phyloP scores from a whole-genome alignment of 2,888 invertebrate genomes.

The Bugula neritina region DNA sequence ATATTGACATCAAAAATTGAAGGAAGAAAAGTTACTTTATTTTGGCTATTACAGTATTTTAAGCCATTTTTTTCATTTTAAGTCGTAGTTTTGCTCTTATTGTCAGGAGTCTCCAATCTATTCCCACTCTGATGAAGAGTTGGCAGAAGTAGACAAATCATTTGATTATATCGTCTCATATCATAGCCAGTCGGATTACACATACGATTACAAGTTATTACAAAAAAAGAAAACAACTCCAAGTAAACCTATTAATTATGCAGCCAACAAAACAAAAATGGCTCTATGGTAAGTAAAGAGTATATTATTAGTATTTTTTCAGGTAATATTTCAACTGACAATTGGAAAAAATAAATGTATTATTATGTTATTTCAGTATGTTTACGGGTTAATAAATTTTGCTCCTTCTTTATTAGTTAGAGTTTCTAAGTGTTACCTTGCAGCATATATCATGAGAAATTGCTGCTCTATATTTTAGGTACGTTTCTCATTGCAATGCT shows the following conservation, averaged over 20 bases:
- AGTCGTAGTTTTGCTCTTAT: no score
- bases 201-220: slow-evolving; percentile 7
- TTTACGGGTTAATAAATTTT: no score
- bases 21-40: no score
- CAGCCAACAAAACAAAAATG: slow-evolving; percentile 12
- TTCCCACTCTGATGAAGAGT: slow-evolving; percentile 22
- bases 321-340: background rate
- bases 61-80: no score
- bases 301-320: background rate
- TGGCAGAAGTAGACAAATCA: slow-evolving; percentile 10
- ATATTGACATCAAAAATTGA: no score
- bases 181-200: slow-evolving; percentile 21
- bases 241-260: slow-evolving; percentile 4
- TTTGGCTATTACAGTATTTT: no score
- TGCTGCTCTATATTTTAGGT: background rate
- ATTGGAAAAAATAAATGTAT: background rate
- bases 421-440: no score
- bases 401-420: no score
- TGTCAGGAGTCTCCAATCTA: slow-evolving; percentile 14
- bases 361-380: background rate
- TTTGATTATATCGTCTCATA: slow-evolving; percentile 10
- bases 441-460: no score
- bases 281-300: background rate
- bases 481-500: slow-evolving; percentile 15
- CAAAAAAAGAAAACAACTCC: background rate